Base-by-base conservation (phyloP, 1,140 invertebrate species). In the Nilaparvata lugens region DNA sequence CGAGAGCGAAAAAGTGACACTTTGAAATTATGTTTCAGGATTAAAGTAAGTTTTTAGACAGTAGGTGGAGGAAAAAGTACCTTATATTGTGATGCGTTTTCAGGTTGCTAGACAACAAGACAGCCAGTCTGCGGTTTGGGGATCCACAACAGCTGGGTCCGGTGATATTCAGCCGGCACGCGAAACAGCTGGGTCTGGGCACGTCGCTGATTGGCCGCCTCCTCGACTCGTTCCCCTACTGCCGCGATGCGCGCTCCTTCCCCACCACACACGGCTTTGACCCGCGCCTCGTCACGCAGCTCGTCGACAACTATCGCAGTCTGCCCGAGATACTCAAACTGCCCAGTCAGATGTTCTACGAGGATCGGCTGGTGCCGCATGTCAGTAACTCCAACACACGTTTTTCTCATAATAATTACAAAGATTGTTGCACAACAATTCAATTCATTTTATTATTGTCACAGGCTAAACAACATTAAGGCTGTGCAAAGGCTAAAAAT, bases 81-180 rank as follows among this genome's bases (percentile, higher is more conserved):
- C n/a, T n/a, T n/a, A n/a, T n/a, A n/a, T n/a, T n/a, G n/a, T n/a
- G n/a, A n/a, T n/a, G n/a, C n/a, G n/a, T n/a, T n/a, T n/a, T 64
- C 66, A 56, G 28, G 40, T 62, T 69, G 42, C 56, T 76, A 23
- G 71, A 75, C 55, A 77, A 76, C 62, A 65, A 76, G 11, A 69
- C 73, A 62, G 84, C 1, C 86, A 88, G 74, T 80, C 93, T 96
- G 61, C 74, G 97, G 4, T 88, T 92, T 62, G 95, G 95, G 6
- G 95, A 97, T 80, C 94, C 91, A 14, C 78, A 86, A 71, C 95
- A 98, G 73, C 77, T 97, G 28, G 93, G 93, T 0, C 90, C 94
- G 6, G 81, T 95, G 7, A 74, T 94, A 6, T 72, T 82, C 58
- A 91, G 87, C 35, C 76, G 74, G 48, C 75, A 82, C 57, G 84